Evolutionary conservation across 2,113 vertebrate species (phyloP).

Genomic region (Vulpes ferrilata): DNA sequence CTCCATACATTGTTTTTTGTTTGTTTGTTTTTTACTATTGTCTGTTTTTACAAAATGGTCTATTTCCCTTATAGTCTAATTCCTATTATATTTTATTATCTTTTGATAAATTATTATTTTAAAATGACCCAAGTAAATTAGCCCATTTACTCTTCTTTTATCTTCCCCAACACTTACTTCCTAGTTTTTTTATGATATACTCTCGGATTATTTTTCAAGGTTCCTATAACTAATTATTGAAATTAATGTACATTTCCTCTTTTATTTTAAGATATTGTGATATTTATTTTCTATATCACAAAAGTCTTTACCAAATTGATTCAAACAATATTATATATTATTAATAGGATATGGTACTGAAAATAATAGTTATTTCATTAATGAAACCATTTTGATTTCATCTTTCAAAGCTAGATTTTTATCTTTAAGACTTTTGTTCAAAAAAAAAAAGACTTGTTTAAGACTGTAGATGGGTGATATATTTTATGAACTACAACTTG

Average conservation of each 20-base stretch:
- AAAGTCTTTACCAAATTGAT: not conserved
- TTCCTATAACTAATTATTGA: not conserved
- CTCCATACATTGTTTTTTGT: not conserved
- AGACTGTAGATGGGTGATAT: too few species aligned
- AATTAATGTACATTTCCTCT: not conserved
- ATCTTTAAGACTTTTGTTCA: not conserved
- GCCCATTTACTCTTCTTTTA: not conserved
- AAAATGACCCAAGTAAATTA: not conserved
- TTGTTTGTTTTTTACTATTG: not conserved
- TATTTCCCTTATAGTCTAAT: not conserved
- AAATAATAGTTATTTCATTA: not conserved
- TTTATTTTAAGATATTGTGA: not conserved
- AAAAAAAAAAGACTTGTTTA: not conserved
- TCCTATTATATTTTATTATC: not conserved
- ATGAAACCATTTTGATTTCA: not conserved
- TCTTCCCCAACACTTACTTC: not conserved
- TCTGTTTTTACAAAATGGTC: not conserved
- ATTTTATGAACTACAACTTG: not conserved
- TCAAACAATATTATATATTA: not conserved
- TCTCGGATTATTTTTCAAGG: not conserved
- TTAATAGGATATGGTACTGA: not conserved
- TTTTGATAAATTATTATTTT: not conserved
- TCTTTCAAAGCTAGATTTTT: not conserved
- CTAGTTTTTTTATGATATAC: not conserved
- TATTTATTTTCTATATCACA: not conserved